Percentiles rank a stretch among this genome's conserved stretches.
Evolutionary conservation across 2,797 vertebrate species (phyloP).

Genomic region (Glossophaga mutica): DNA sequence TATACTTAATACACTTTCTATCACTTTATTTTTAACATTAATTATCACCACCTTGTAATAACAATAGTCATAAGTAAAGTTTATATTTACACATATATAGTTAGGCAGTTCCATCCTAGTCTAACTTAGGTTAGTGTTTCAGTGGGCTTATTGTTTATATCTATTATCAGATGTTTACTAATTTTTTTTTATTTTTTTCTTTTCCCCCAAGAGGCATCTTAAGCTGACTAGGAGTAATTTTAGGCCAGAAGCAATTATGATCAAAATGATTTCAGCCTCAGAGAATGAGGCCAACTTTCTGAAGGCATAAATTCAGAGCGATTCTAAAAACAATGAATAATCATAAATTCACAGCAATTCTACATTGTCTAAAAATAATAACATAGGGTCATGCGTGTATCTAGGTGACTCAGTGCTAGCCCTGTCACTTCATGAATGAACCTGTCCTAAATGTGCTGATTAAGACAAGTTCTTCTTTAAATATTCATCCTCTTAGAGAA

Average conservation of each 20-base stretch:
- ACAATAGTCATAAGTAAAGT: not conserved
- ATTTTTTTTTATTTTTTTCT: constrained; percentile 29
- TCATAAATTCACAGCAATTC: not conserved
- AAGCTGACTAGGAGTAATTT: not conserved
- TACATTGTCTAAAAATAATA: not conserved
- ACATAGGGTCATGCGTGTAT: not conserved
- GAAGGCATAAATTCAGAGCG: not conserved
- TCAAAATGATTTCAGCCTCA: constrained; percentile 40
- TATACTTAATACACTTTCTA: not conserved
- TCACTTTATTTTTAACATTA: not conserved
- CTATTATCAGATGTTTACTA: not conserved
- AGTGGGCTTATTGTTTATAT: not conserved
- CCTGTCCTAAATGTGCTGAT: not conserved
- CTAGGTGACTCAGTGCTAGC: not conserved
- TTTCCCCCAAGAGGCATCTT: not conserved
- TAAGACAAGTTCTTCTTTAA: not conserved
- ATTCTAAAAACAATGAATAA: not conserved
- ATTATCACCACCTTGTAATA: not conserved
- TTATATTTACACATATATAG: not conserved
- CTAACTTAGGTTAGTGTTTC: not conserved
- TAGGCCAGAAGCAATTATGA: constrained; percentile 33
- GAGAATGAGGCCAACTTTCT: constrained; percentile 1
- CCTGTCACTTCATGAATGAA: not conserved
- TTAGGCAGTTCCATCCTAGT: not conserved
- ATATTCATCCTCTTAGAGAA: not conserved